These are phyloP conservation scores for Neoarius graeffei DNA, from an alignment of 2,113 vertebrate genomes.

Conservation along the genomic window DNA sequence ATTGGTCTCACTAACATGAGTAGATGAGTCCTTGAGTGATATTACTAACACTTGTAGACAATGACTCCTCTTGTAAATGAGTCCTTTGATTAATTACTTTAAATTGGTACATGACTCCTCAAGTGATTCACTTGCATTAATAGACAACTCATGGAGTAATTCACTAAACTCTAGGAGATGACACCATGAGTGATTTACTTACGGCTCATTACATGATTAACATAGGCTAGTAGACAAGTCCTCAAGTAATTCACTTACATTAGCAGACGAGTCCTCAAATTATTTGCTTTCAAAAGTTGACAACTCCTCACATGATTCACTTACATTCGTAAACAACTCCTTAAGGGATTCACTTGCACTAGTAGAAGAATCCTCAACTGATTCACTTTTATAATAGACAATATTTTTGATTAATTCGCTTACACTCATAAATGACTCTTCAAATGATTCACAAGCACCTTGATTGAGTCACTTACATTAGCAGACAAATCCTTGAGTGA, in stretches of 20 bases:
- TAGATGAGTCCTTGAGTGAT: not conserved
- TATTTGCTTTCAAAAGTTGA: not conserved
- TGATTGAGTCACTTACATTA: not conserved
- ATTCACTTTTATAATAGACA: not conserved
- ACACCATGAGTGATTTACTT: too few species aligned
- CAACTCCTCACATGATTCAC: not conserved
- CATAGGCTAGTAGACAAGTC: not conserved
- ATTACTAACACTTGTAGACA: not conserved
- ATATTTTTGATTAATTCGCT: not conserved
- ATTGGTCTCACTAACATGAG: too few species aligned
- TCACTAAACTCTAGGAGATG: not conserved
- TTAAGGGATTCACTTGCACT: not conserved
- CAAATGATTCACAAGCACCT: not conserved
- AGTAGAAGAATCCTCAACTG: too few species aligned
- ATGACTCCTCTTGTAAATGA: not conserved
- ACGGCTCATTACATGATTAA: not conserved
- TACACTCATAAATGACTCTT: not conserved
- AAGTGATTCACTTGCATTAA: not conserved
- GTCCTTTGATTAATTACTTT: not conserved
- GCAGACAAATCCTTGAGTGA: not conserved
- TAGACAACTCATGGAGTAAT: not conserved
- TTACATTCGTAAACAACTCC: not conserved
- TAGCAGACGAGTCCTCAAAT: not conserved
- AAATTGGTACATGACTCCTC: not conserved
- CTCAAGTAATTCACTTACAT: not conserved